Evolutionary conservation across 2,888 invertebrate species (phyloP).

Genomic region (Didymodactylos carnosus): DNA sequence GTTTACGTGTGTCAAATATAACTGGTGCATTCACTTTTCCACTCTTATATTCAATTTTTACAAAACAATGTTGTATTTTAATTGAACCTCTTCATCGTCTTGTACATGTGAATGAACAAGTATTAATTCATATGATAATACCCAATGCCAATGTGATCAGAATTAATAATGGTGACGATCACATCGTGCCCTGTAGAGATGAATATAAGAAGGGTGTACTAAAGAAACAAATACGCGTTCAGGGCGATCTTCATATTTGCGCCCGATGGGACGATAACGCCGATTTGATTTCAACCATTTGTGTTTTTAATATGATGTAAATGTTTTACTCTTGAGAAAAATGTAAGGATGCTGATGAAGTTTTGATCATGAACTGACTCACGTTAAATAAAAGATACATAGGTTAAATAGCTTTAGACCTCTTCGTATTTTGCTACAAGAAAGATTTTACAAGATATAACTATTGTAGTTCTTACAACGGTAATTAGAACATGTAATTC

Average conservation of each 20-base stretch:
- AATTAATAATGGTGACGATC: neutral
- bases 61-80: neutral
- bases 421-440: too few species aligned
- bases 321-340: neutral
- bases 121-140: neutral
- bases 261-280: neutral
- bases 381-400: too few species aligned
- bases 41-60: neutral
- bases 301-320: neutral
- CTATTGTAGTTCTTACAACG: too few species aligned
- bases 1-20: neutral
- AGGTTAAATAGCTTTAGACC: too few species aligned
- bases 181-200: neutral
- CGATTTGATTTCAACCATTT: neutral
- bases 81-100: neutral
- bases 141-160: neutral
- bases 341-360: too few species aligned
- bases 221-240: neutral
- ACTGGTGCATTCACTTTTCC: neutral
- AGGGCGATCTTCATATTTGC: neutral
- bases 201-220: neutral
- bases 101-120: neutral
- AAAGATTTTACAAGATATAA: too few species aligned
- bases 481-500: too few species aligned
- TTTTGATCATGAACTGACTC: too few species aligned